Base-by-base conservation (phyloP, 2,888 invertebrate species). In the Alentia gelatinosa region DNA sequence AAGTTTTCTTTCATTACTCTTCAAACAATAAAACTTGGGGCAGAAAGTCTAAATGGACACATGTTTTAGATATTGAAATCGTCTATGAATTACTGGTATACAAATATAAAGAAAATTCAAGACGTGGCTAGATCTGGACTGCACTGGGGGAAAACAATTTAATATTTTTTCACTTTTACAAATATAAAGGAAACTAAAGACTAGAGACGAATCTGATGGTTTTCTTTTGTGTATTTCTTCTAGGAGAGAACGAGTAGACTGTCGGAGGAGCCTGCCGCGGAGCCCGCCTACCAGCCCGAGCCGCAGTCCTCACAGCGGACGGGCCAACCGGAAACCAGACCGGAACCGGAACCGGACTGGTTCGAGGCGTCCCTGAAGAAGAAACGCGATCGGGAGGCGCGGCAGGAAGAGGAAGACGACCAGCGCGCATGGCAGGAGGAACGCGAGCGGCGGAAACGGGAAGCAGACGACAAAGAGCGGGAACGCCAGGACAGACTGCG, bases 401-500 rank as follows among this genome's bases (percentile, higher is more conserved):
- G 68, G 40, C 84, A 84, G 56, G 86, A 35, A 42, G 75, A 83
- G 75, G 42, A 40, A 68, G 56, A 50, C 30, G 83, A 89, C 42
- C 42, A 89, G 30, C 74, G 35, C 12, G 56, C 40, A 40, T 63
- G 68, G 56, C 30, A 50, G 56, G 88, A 88, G 63, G 56, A 91
- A 47, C 68, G 56, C 37, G 75, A 91, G 35, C 39, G 50, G 40
- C 35, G 89, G 42, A 89, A 68, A 63, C 74, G 35, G 9, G 50
- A 90, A 56, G 37, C 68, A 26, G 84, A 91, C 86, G 50, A 90
- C n/a, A 68, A 56, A 35, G 68, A 89, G 37, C 79, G 63, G 68
- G 42, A 50, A 56, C 40, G 90, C 23, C 33, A 56, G 56, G 90
- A 79, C 33, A 19, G 83, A 7, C n/a, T 47, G 37, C 95, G 94